Percentiles rank a stretch among this genome's conserved stretches.
Conservation (phyloP, 64 coral and sea anemone species). For the Trachythela sp. region DNA sequence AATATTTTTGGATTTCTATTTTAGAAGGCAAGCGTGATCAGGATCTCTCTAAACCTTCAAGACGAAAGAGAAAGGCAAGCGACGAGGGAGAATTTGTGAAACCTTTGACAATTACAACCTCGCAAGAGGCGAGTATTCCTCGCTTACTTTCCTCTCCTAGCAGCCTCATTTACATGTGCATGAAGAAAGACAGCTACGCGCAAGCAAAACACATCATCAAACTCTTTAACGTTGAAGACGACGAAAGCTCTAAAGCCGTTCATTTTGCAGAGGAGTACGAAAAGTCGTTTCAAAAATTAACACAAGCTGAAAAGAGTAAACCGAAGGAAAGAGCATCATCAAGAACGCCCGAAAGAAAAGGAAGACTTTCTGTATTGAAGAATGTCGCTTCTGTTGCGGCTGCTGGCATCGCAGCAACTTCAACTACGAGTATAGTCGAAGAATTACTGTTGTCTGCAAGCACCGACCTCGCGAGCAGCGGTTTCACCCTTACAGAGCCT, state of each 20-base stretch:
- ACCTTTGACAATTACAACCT: not conserved
- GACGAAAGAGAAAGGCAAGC: not conserved
- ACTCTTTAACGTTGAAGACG: not conserved
- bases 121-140: not conserved
- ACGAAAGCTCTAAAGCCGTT: not conserved
- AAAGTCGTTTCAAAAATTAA: not conserved
- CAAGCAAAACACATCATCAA: slow-evolving; percentile 6
- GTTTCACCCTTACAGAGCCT: not conserved
- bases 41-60: not conserved
- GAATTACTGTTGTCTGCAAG: not conserved
- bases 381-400: not conserved
- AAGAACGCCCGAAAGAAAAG: not conserved
- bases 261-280: slow-evolving; percentile 21
- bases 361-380: not conserved
- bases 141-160: not conserved
- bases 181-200: not conserved
- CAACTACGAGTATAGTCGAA: not conserved
- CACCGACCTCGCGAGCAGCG: not conserved
- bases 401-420: not conserved
- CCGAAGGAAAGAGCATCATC: not conserved
- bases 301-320: not conserved
- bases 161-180: slow-evolving; percentile 15
- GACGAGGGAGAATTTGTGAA: not conserved
- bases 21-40: not conserved
- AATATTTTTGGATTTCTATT: not conserved